Evolutionary conservation across 2,113 vertebrate species (phyloP).

Genomic region (Petrocephalus microphthalmus): DNA sequence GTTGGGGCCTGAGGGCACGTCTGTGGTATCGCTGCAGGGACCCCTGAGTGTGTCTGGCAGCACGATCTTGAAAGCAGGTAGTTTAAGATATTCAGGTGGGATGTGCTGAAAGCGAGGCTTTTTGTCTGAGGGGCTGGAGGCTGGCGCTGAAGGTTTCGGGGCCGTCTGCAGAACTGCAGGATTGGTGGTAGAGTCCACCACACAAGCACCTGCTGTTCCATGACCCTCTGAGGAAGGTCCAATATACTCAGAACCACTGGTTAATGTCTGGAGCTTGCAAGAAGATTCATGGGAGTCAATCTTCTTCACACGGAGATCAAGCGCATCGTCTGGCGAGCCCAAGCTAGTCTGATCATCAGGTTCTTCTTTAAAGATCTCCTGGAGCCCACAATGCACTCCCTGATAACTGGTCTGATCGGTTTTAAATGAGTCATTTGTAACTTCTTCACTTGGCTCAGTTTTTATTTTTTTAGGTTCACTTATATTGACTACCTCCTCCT

Average conservation of each 20-base stretch:
- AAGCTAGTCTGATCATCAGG: not conserved
- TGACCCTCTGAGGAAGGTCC: too few relatives aligned
- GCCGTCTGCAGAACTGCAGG: not conserved
- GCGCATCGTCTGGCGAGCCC: not conserved
- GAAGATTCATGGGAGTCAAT: not conserved
- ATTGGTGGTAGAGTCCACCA: not conserved
- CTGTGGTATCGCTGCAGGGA: not conserved
- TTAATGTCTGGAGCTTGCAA: not conserved
- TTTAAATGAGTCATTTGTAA: not conserved
- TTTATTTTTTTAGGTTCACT: not conserved
- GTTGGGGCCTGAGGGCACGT: fast-evolving
- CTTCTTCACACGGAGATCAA: slow-evolving; percentile 19
- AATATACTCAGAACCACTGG: not conserved
- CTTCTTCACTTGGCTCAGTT: not conserved
- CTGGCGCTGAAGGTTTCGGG: not conserved
- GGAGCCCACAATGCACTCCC: not conserved
- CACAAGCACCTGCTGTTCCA: not conserved
- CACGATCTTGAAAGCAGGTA: slow-evolving; percentile 13
- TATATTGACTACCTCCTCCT: not conserved
- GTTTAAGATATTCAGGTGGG: not conserved
- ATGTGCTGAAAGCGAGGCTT: slow-evolving; percentile 4
- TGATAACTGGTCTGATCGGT: not conserved
- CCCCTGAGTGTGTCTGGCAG: not conserved
- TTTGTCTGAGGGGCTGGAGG: not conserved
- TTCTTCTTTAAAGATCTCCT: slow-evolving; percentile 15